phyloP scores from a whole-genome alignment of 1,140 invertebrate species.

The Acromyrmex charruanus region DNA sequence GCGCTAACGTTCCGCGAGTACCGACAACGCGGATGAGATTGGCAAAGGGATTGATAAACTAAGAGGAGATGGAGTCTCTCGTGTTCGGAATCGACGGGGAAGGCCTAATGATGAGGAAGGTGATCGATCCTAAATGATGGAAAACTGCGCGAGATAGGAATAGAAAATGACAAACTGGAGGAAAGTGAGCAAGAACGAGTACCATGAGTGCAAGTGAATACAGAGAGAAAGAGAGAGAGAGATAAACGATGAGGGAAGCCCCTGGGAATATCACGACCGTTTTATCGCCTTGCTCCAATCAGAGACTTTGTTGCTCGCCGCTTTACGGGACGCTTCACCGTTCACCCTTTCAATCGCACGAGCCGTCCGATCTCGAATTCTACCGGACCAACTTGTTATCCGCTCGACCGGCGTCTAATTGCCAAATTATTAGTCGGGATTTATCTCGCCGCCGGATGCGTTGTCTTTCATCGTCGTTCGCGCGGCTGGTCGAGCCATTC shows the following conservation, averaged over 20 bases:
- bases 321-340: slow-evolving; percentile 38
- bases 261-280: slow-evolving; percentile 56
- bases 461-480: slow-evolving; percentile 41
- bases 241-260: slow-evolving; percentile 28
- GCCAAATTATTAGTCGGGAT: slow-evolving; percentile 69
- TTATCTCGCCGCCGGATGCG: slow-evolving; percentile 41
- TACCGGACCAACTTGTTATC: slow-evolving; percentile 63
- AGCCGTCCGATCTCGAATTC: slow-evolving; percentile 14
- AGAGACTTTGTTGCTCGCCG: slow-evolving; percentile 53
- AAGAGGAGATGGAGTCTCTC: not conserved
- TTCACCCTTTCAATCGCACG: slow-evolving; percentile 53
- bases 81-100: not conserved
- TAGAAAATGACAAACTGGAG: not conserved
- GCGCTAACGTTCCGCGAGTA: slow-evolving; percentile 43
- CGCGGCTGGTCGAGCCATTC: not conserved
- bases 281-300: slow-evolving; percentile 72
- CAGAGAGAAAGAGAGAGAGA: not conserved
- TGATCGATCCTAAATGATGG: not conserved
- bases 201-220: not conserved
- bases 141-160: slow-evolving; percentile 7
- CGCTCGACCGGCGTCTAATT: slow-evolving; percentile 63
- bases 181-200: not conserved
- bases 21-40: not conserved
- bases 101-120: not conserved
- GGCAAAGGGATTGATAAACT: not conserved